Conservation (phyloP, 2,888 invertebrate species). For the Rotaria sp. region DNA sequence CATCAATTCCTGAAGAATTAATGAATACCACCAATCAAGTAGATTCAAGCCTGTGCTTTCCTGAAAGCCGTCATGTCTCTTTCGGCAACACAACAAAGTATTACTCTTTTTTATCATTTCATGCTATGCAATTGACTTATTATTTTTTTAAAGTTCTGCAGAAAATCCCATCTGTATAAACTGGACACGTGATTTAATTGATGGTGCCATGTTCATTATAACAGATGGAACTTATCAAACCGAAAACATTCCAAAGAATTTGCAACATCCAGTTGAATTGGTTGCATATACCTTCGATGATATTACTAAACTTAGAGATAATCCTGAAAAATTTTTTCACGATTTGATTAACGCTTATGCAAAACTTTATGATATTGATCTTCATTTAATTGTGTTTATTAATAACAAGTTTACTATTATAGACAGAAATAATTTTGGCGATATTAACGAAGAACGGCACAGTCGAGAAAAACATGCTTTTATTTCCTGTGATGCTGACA, state of each 20-base stretch:
- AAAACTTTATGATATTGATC: neutral
- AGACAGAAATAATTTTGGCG: neutral
- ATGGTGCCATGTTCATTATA: neutral
- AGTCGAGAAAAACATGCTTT: neutral
- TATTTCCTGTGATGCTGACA: neutral
- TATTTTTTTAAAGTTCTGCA: neutral
- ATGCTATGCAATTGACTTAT: neutral
- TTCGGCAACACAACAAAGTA: neutral
- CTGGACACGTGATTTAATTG: neutral
- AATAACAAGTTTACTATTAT: neutral
- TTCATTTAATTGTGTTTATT: neutral
- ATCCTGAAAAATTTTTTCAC: neutral
- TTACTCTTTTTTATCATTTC: neutral
- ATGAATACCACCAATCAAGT: neutral
- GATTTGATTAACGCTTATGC: neutral
- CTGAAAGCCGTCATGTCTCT: neutral
- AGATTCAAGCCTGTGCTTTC: neutral
- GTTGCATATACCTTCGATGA: neutral
- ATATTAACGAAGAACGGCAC: neutral
- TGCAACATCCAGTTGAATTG: neutral
- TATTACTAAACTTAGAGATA: neutral
- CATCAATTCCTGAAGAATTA: neutral
- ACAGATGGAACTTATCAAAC: neutral
- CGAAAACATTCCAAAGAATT: neutral
- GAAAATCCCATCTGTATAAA: neutral